Evolutionary conservation across 1,140 invertebrate species (phyloP), one percentile per base, ranked within the genome.

Genomic region (Anastatus disparis): DNA sequence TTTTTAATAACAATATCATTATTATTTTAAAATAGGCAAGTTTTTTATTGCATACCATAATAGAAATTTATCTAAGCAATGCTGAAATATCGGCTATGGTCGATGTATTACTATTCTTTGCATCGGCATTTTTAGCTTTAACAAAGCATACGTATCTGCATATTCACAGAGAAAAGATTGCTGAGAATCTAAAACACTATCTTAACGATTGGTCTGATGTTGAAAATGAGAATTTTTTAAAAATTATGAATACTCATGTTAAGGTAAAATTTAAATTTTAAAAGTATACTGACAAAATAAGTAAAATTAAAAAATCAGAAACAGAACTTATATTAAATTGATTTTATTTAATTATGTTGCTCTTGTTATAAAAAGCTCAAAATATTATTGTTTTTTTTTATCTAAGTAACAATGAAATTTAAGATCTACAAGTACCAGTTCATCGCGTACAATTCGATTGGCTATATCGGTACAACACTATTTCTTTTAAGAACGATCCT

Each of bases 361-460:
- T n/a, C n/a, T n/a, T n/a, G n/a, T n/a, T n/a, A n/a, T n/a, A n/a
- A n/a, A n/a, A n/a, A n/a, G n/a, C n/a, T n/a, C n/a, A n/a, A n/a
- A n/a, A n/a, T n/a, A n/a, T n/a, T n/a, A n/a, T n/a, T n/a, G n/a
- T n/a, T n/a, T n/a, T n/a, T n/a, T n/a, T n/a, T n/a, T n/a, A n/a
- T n/a, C n/a, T n/a, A n/a, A n/a, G n/a, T n/a, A n/a, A n/a, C n/a
- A n/a, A n/a, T n/a, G n/a, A n/a, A n/a, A n/a, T n/a, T n/a, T n/a
- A n/a, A 71, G 63, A 61, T 66, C 12, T 66, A 71, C 63, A 65
- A 29, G 22, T 71, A 66, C 13, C 63, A 66, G 13, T 52, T 52
- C 9, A 50, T 66, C 15, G 17, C 66, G 8, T 71, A 66, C 46
- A 66, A 52, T 15, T 40, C 63, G 0, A 8, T 44, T 15, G 70